These are phyloP conservation scores for Megaustenia siamemsis DNA, from an alignment of 2,888 invertebrate genomes.

Conservation along the genomic window DNA sequence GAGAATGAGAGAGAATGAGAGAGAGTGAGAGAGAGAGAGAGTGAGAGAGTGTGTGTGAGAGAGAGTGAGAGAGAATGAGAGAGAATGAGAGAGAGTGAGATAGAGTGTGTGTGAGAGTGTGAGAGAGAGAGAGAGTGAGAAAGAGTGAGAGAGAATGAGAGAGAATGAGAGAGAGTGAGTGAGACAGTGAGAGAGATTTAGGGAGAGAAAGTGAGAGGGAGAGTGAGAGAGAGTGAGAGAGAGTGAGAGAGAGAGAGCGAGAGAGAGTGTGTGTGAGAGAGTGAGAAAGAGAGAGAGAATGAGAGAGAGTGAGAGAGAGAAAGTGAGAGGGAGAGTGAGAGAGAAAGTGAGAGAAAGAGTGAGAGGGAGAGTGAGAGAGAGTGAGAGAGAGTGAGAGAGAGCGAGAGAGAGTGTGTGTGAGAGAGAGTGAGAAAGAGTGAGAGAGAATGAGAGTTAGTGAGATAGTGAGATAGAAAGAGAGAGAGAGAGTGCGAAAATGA, in stretches of 20 bases:
- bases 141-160: too few relatives aligned
- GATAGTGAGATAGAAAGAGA: background rate
- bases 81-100: background rate
- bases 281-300: too few relatives aligned
- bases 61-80: background rate
- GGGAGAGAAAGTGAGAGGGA: background rate
- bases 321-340: too few relatives aligned
- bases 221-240: background rate
- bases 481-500: background rate
- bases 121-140: too few relatives aligned
- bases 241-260: background rate
- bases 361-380: too few relatives aligned
- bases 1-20: background rate
- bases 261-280: background rate
- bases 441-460: background rate
- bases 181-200: background rate
- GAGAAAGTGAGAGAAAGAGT: too few relatives aligned
- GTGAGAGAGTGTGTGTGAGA: constrained; percentile 29
- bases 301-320: too few relatives aligned
- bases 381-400: background rate
- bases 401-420: background rate
- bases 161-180: background rate
- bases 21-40: constrained; percentile 19
- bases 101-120: background rate
- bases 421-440: background rate